Base-by-base conservation (phyloP, 2,888 invertebrate species). In the Orchesella flavescens region DNA sequence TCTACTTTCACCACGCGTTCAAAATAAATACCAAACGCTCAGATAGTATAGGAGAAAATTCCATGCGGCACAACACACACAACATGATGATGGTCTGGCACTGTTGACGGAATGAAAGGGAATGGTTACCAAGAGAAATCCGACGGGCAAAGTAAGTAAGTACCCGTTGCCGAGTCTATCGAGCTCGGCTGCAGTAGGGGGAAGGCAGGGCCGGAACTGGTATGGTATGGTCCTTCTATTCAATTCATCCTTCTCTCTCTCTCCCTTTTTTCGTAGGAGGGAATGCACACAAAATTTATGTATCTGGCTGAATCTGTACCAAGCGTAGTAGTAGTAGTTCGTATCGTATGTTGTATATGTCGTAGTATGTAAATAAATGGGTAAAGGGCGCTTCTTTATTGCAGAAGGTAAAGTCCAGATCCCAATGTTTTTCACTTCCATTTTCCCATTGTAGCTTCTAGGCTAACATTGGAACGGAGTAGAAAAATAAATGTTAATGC, bases 51-150 rank as follows among this genome's bases (percentile, higher is more conserved):
- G 3, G 7, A 34, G 34, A 7, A 34, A 34, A 34, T 4, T 34
- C 34, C 34, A 34, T 34, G 34, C 34, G 34, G 34, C 46, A 69
- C 59, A 68, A 46, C 59, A 69, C 57, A 46, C 59, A 69, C 57
- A 12, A 76, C 55, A 21, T 23, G 15, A 17, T 53, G 76, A 17
- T 43, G 57, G 57, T 77, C 77, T 69, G 69, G 34, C 46, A 77
- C 77, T 69, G 69, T 77, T 77, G 77, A 61, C 61, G 69, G 69
- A 69, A 69, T 59, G 24, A 34, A 44, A 69, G 46, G 65, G 71
- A 78, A 78, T 72, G 72, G 78, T 78, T 78, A 78, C 71, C 71
- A 78, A 55, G 78, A 71, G 57, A 78, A 78, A 78, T 78, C 71
- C 63, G 78, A 71, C 78, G 46, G 78, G 44, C 78, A 63, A 78